Conservation (phyloP, 2,888 invertebrate genomes). For the Oxytorus armatus region DNA sequence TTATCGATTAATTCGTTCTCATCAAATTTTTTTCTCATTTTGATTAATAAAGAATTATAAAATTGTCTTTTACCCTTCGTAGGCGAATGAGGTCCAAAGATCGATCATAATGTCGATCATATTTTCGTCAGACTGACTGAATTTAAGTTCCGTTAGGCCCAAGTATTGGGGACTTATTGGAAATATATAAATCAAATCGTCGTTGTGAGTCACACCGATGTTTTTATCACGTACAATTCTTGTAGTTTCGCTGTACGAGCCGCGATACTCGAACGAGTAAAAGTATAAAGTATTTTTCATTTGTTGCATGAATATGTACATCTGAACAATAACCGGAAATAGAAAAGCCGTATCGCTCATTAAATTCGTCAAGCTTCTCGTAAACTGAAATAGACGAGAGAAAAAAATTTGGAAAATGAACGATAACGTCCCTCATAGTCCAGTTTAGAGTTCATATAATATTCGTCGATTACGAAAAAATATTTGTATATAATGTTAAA, state of each 20-base stretch:
- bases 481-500: too few species aligned
- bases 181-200: conserved; percentile 85
- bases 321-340: conserved; percentile 61
- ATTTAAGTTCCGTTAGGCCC: conserved; percentile 46
- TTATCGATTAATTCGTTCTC: conserved; percentile 19
- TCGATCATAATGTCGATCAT: conserved; percentile 81
- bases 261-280: conserved; percentile 70
- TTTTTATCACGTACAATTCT: conserved; percentile 19
- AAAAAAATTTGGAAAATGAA: not conserved
- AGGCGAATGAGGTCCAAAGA: conserved; percentile 84
- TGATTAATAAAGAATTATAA: too few species aligned
- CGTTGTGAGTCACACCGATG: conserved; percentile 84
- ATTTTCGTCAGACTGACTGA: conserved; percentile 71
- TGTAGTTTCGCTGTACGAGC: conserved; percentile 59
- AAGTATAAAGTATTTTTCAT: conserved; percentile 58
- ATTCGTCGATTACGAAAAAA: too few species aligned
- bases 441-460: not conserved
- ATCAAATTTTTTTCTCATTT: too few species aligned
- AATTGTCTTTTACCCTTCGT: conserved; percentile 63
- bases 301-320: conserved; percentile 51
- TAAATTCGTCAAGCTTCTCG: conserved; percentile 56
- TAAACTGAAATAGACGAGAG: conserved; percentile 58
- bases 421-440: not conserved
- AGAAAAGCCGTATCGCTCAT: conserved; percentile 65
- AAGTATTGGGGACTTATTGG: conserved; percentile 54